Base-by-base conservation (phyloP, 2,113 vertebrate genomes). In the Eira barbara region DNA sequence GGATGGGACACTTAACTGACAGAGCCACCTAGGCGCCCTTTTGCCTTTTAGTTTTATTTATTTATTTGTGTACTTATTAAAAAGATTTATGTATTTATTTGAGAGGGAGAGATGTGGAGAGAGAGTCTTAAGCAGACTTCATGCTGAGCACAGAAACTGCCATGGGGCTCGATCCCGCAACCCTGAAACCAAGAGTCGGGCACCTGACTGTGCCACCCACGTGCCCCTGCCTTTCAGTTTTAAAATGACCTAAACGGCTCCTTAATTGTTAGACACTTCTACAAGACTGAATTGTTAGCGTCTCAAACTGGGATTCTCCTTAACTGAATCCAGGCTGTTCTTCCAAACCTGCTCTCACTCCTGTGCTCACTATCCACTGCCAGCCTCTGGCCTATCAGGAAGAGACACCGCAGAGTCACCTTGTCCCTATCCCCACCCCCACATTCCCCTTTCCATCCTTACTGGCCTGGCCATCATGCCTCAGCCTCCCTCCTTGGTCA, bases 381-480 rank as follows among this genome's bases (percentile, higher is more conserved):
- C 20, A 1, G 4, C 20, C 34, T 52, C 36, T 23, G n/a, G 55
- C 12, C 15, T 9, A 0, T 20, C 27, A 12, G 21, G 1, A 29
- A 12, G 12, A 23, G 85, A 91, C 85, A 63, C 59, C 8, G 6
- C 49, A 13, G 18, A 42, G 81, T 57, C 78, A 31, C 20, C 18
- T 13, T 63, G 57, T 36, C 73, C 52, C 52, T 29, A 45, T 67
- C 29, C 3, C 36, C 15, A 4, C 6, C 3, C 20, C 20, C 20
- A 7, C 36, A 36, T 10, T 31, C 39, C 39, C 91, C 69, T 47
- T 27, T 45, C n/a, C 27, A 2, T 39, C 27, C 8, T 61, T 57
- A 8, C 2, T 1, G 34, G 45, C 76, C 67, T 73, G 92, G 69
- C 42, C 42, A 2, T 36, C 29, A 0, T 31, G 42, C 20, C 8